Conservation (phyloP, 2,888 invertebrate genomes). For the Rutpela maculata region DNA sequence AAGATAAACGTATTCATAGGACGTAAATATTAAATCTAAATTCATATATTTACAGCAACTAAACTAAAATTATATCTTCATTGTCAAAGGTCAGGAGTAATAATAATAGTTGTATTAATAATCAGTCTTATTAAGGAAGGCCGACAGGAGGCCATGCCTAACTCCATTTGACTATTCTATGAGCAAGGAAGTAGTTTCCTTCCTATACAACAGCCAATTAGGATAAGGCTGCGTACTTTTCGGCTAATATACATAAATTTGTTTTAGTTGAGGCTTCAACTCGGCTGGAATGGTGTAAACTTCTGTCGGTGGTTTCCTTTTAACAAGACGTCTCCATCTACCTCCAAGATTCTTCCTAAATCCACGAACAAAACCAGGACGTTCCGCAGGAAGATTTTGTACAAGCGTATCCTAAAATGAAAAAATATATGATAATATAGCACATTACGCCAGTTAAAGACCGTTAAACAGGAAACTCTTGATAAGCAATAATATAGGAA, state of each 20-base stretch:
- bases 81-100: constrained; percentile 50
- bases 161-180: constrained; percentile 43
- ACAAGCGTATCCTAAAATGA: constrained; percentile 86
- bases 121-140: constrained; percentile 72
- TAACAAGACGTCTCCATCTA: constrained; percentile 89
- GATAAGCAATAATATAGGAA: constrained; percentile 15
- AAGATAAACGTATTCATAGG: constrained; percentile 38
- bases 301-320: constrained; percentile 88
- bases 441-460: background rate
- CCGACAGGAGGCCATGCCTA: constrained; percentile 52
- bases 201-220: constrained; percentile 33
- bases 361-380: constrained; percentile 86
- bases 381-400: constrained; percentile 81
- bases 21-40: constrained; percentile 52
- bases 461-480: background rate
- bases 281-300: constrained; percentile 91
- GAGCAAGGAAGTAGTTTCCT: constrained; percentile 34
- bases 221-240: constrained; percentile 32
- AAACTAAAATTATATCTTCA: constrained; percentile 54
- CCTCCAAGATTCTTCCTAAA: constrained; percentile 91
- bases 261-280: constrained; percentile 90
- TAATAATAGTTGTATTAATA: constrained; percentile 53
- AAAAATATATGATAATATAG: constrained; percentile 61
- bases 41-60: constrained; percentile 50
- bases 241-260: constrained; percentile 88